These are phyloP conservation scores for Aphelinus atriplicis DNA, from an alignment of 1,140 invertebrate species.

Conservation along the genomic window DNA sequence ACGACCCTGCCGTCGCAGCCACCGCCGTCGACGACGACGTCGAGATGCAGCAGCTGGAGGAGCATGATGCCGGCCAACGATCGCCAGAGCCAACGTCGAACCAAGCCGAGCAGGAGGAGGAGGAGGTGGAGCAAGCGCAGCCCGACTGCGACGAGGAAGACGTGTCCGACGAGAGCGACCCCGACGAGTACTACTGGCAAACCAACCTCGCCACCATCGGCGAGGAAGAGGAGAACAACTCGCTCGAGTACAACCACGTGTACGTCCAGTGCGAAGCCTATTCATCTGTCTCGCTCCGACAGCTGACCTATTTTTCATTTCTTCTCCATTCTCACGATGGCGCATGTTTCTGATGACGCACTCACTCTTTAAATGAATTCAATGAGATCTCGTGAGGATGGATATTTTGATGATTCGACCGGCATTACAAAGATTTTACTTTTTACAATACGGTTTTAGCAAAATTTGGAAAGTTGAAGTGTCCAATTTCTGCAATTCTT, in stretches of 20 bases:
- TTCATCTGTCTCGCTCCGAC: too few species aligned
- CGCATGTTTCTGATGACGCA: too few species aligned
- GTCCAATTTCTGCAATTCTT: too few species aligned
- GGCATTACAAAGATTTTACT: too few species aligned
- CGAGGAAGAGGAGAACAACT: conserved; percentile 59
- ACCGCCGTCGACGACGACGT: neutral
- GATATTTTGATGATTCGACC: too few species aligned
- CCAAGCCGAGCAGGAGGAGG: conserved; percentile 3
- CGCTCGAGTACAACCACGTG: conserved; percentile 54
- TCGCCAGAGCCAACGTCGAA: neutral
- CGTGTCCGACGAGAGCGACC: conserved; percentile 53
- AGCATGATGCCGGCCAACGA: neutral
- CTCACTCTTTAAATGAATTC: too few species aligned
- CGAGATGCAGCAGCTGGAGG: neutral
- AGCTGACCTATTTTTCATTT: too few species aligned
- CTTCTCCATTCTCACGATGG: too few species aligned
- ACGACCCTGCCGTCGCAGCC: conserved; percentile 8
- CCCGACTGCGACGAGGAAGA: conserved; percentile 43
- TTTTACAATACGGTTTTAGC: too few species aligned
- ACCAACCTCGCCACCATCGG: conserved; percentile 60
- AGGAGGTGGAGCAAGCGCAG: conserved; percentile 4
- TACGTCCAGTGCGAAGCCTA: conserved; percentile 40
- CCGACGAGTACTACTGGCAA: conserved; percentile 59
- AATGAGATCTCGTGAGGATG: too few species aligned
- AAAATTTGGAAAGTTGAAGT: too few species aligned